These are phyloP conservation scores for Marcusenius ussheri DNA, from an alignment of 2,113 vertebrate genomes.

Conservation along the genomic window DNA sequence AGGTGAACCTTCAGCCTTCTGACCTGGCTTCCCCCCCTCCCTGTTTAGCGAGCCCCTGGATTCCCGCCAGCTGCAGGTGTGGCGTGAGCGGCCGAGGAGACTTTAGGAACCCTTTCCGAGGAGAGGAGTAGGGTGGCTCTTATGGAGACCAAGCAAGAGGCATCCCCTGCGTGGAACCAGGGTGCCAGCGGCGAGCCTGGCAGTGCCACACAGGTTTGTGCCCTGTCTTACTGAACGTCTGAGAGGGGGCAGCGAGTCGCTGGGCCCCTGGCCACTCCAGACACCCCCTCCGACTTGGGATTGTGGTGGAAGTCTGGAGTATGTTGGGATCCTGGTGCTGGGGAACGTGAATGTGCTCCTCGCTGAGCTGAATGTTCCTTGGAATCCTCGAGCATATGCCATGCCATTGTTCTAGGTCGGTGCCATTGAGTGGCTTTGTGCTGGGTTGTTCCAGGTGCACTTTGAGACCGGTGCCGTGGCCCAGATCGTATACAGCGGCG, in stretches of 20 bases:
- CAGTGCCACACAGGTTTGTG: slow-evolving; percentile 55
- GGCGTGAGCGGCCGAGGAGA: slow-evolving; percentile 26
- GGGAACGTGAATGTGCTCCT: not conserved
- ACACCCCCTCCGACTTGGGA: not conserved
- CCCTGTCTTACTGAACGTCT: not conserved
- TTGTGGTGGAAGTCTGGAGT: not conserved
- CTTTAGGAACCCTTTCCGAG: slow-evolving; percentile 22
- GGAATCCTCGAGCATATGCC: not conserved
- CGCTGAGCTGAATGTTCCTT: not conserved
- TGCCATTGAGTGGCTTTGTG: not conserved
- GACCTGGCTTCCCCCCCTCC: not conserved
- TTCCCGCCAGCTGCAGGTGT: slow-evolving; percentile 24
- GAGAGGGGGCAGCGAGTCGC: not conserved
- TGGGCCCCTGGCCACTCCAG: not conserved
- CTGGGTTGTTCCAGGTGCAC: slow-evolving; percentile 69
- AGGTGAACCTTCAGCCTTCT: not conserved
- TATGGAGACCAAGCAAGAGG: slow-evolving; percentile 65
- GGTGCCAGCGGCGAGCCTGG: slow-evolving; percentile 45
- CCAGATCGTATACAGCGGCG: slow-evolving; percentile 90
- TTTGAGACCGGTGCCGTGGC: slow-evolving; percentile 83
- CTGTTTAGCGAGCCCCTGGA: slow-evolving; percentile 10
- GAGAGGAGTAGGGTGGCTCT: slow-evolving; percentile 31
- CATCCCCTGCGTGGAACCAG: slow-evolving; percentile 60
- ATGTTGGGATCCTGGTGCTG: not conserved
- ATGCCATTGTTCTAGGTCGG: not conserved